phyloP scores from a whole-genome alignment of 2,113 vertebrate species.

The Cochlearius cochlearius region DNA sequence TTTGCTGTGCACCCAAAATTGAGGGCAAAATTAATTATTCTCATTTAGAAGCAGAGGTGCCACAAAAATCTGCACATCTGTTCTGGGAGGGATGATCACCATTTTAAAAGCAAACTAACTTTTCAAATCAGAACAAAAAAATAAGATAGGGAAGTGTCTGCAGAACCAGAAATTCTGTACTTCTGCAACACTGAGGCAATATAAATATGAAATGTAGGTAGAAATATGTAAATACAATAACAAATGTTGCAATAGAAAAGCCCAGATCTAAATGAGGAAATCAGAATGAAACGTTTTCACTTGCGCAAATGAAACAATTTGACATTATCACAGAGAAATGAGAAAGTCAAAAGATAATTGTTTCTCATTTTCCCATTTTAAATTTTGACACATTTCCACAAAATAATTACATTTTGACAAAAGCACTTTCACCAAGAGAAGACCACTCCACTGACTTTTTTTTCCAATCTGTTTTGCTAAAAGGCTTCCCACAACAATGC shows the following conservation, averaged over 20 bases:
- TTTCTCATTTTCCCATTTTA: conserved; percentile 25
- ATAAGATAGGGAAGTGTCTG: neutral
- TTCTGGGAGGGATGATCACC: neutral
- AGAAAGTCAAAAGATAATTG: conserved; percentile 2
- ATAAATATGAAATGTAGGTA: neutral
- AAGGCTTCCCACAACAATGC: neutral
- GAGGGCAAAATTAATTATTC: neutral
- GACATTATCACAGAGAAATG: neutral
- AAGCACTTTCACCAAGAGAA: neutral
- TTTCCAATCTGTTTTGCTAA: neutral
- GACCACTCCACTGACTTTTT: neutral
- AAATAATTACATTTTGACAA: neutral
- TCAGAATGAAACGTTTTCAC: neutral
- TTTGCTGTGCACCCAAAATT: neutral
- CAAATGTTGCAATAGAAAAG: neutral
- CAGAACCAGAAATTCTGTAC: neutral
- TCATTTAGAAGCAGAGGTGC: neutral
- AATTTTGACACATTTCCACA: conserved; percentile 11
- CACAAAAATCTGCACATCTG: neutral
- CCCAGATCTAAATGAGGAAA: neutral
- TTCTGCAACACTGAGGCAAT: neutral
- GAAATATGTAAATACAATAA: neutral
- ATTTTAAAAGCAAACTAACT: neutral
- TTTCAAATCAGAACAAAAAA: conserved; percentile 14
- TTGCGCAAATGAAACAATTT: neutral